Percentiles rank a stretch among this genome's conserved stretches.
These are phyloP conservation scores for Rhyacichthys aspro DNA, from an alignment of 2,797 vertebrate species.

Conservation along the genomic window DNA sequence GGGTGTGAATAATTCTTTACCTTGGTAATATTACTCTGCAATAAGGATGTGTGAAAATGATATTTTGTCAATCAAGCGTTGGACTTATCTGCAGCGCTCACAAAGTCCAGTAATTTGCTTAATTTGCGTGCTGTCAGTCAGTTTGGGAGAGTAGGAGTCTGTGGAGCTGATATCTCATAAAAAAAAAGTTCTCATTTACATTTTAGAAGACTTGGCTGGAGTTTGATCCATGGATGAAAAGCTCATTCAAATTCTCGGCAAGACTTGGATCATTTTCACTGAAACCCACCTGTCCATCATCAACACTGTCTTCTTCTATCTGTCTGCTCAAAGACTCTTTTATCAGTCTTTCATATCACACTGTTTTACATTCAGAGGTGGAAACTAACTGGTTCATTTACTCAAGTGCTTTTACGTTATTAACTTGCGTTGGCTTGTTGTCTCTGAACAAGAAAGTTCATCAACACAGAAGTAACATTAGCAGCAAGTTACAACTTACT, in stretches of 20 bases:
- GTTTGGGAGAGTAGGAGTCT: conserved; percentile 34
- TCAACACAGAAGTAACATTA: too few relatives aligned
- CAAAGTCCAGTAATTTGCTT: conserved; percentile 46
- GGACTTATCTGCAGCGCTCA: conserved; percentile 43
- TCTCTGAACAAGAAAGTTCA: too few relatives aligned
- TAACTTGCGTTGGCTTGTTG: too few relatives aligned
- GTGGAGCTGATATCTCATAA: conserved; percentile 10
- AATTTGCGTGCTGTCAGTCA: conserved; percentile 49
- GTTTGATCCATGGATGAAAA: conserved; percentile 60
- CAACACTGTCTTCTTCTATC: conserved; percentile 21
- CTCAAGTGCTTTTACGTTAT: too few relatives aligned
- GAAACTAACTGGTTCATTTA: too few relatives aligned
- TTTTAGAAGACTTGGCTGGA: conserved; percentile 44
- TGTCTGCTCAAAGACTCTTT: neutral
- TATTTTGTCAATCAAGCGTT: conserved; percentile 30
- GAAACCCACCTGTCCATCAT: conserved; percentile 54
- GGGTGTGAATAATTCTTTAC: too few relatives aligned
- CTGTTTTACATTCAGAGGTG: too few relatives aligned
- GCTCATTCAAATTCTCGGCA: conserved; percentile 31
- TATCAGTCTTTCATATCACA: too few relatives aligned
- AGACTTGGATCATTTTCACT: conserved; percentile 37
- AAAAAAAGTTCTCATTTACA: conserved; percentile 51
- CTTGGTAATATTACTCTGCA: too few relatives aligned
- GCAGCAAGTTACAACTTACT: too few relatives aligned
- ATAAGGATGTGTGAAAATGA: conserved; percentile 16